Base-by-base conservation (phyloP, 1,140 invertebrate genomes). In the Adoxophyes honmai region DNA sequence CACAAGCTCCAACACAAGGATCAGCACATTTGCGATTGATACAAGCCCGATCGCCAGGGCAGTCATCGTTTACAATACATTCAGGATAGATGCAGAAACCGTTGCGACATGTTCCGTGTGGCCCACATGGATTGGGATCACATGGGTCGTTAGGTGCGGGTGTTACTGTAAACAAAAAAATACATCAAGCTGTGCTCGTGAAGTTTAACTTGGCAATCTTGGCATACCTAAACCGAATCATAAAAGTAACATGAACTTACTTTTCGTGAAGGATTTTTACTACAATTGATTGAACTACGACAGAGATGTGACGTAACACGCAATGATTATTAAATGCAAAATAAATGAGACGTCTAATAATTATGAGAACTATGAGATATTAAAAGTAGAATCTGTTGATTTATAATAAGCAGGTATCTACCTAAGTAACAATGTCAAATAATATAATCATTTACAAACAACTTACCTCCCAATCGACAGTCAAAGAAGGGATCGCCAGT, bases 1-100 rank as follows among this genome's bases (percentile, higher is more conserved):
- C 96, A 70, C 96, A 97, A 35, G 94, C 92, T 62, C 93, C 94
- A 37, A 93, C 89, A 66, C 95, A 97, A 28, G 96, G 95, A 86
- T 97, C 94, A 59, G 92, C 87, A 72, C 96, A 97, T 82, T 95
- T 95, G 66, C 95, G 94, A 28, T 91, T 92, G 62, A 95, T 94
- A 77, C 96, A 98, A 0, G 95, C 93, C 55, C 93, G 93, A 68
- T 96, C 93, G 42, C 94, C 90, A 0, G 95, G 91, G 89, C 96
- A 97, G 62, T 96, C 95, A 39, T 94, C 93, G 72, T 96, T 96
- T 28, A 95, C 94, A 7, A 96, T 89, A 86, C 96, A 97, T 82
- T 97, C 96, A 0, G 96, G 94, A 86, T 97, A 97, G 4, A 91
- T 91, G 74, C 96, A 97, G 34, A 91, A 89, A 1, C 95, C 94